phyloP scores from a whole-genome alignment of 1,140 invertebrate species.

The Paramacrobiotus metropolitanus region DNA sequence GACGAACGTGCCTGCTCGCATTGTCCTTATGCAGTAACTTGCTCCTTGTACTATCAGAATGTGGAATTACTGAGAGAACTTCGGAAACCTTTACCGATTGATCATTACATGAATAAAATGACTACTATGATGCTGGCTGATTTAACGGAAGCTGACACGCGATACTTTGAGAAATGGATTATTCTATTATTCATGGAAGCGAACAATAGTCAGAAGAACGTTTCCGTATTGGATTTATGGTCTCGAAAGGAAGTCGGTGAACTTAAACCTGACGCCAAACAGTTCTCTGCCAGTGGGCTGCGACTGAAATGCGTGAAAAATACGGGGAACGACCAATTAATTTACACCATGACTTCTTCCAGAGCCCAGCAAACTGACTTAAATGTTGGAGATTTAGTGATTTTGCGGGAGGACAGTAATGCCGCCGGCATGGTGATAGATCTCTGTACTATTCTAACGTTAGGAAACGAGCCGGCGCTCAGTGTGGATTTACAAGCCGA shows the following conservation, averaged over 20 bases:
- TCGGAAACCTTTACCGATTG: background rate
- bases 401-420: background rate
- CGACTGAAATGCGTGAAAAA: background rate
- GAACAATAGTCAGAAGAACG: background rate
- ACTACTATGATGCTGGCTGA: background rate
- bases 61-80: background rate
- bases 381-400: background rate
- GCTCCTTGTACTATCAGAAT: background rate
- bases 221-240: background rate
- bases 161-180: background rate
- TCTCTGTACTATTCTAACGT: background rate
- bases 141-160: background rate
- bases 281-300: background rate
- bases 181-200: background rate
- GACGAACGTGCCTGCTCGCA: background rate
- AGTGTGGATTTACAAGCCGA: background rate
- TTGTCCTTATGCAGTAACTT: background rate
- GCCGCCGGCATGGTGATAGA: background rate
- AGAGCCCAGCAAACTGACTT: background rate
- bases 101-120: background rate
- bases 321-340: background rate
- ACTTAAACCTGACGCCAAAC: background rate
- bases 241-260: background rate
- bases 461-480: background rate
- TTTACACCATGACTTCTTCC: background rate